Conservation (phyloP, 2,113 vertebrate species). For the Odocoileus virginianus region DNA sequence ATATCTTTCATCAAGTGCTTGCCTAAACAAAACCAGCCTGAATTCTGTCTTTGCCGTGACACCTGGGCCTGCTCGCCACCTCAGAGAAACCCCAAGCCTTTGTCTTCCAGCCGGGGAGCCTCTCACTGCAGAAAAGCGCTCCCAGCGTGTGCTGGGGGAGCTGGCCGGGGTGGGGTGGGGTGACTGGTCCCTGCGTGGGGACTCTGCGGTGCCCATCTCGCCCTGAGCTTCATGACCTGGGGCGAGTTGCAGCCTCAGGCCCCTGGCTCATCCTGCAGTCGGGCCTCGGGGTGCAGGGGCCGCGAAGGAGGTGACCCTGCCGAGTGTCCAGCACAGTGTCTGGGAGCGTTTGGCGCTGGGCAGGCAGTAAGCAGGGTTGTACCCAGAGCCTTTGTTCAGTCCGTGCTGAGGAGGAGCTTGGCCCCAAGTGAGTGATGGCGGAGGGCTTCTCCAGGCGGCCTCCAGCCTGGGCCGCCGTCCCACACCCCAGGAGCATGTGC, state of each 20-base stretch:
- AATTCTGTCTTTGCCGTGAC: neutral
- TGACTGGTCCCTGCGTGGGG: neutral
- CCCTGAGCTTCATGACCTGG: neutral
- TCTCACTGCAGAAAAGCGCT: neutral
- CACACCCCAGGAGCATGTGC: rapidly evolving
- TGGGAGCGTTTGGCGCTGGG: neutral
- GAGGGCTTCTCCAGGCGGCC: neutral
- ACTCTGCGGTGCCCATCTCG: neutral
- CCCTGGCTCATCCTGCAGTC: rapidly evolving
- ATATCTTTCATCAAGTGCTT: neutral
- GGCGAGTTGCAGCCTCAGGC: neutral
- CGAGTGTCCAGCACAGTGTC: neutral
- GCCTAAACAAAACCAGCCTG: neutral
- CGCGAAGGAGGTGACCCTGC: neutral
- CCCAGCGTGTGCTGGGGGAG: neutral
- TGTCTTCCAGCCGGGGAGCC: neutral
- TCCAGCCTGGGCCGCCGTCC: neutral
- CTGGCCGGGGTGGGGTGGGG: neutral
- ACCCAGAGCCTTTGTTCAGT: neutral
- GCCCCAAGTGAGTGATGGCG: rapidly evolving
- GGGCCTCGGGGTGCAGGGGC: neutral
- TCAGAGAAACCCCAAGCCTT: neutral
- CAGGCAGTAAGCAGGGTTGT: neutral
- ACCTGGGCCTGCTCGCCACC: neutral
- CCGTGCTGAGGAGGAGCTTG: rapidly evolving